Base-by-base conservation (phyloP, 2,113 vertebrate genomes). In the Mus pahari region DNA sequence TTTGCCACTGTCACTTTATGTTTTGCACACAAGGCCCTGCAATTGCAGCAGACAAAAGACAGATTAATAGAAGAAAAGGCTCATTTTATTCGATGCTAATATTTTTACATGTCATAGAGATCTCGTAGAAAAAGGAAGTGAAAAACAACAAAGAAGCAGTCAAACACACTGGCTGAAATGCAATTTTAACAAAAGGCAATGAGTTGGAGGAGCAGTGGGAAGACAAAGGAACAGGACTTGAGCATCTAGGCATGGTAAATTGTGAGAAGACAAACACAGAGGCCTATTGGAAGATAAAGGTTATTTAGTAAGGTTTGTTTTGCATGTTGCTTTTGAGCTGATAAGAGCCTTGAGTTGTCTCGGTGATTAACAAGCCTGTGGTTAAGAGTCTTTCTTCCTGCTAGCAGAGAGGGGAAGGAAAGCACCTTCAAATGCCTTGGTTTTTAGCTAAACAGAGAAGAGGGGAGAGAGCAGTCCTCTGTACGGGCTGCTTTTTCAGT, bases 1-100 rank as follows among this genome's bases (percentile, higher is more conserved):
- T 62, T 74, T 94, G 50, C 60, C 7, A 92, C 36, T 62, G 79
- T 53, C 17, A 16, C 91, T 31, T 93, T 89, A 93, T 62, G n/a
- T 81, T 94, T 36, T 74, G 53, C 53, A 58, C 39, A 53, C 19
- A 26, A 39, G 50, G 42, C 16, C 19, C 79, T 91, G 28, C 13
- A 95, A 95, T 94, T 94, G 94, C 91, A 96, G 81, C 86, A 86
- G 73, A 93, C 62, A 91, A 77, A 95, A 95, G 39, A 68, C 22
- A 90, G 48, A 94, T 70, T 83, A 74, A 94, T 9, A 89, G 45
- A 71, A 68, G 42, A 75, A 96, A 94, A 86, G 55, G 53, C 45
- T 78, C 31, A 70, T 90, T 96, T 92, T 88, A 60, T 92, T 95
- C 45, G 31, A 79, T 91, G 19, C 82, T 95, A 91, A 71, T 92